Evolutionary conservation across 1,140 invertebrate species (phyloP).

Genomic region (Papilio machaon): DNA sequence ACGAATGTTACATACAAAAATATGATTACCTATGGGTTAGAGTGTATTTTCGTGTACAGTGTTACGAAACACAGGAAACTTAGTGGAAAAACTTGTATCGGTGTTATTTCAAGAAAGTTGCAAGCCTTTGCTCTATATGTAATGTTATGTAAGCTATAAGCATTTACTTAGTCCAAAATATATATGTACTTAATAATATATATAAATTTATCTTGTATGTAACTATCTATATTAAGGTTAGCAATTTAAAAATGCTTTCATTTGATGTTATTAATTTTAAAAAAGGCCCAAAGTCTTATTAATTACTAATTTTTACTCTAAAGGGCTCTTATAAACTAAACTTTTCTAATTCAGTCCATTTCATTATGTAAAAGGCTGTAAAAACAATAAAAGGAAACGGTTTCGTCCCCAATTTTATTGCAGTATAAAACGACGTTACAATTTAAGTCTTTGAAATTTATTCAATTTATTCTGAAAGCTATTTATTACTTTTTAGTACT

Average conservation of each 20-base stretch:
- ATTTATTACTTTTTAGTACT: not conserved
- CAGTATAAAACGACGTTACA: not conserved
- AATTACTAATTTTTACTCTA: not conserved
- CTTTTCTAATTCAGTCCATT: slow-evolving; percentile 5
- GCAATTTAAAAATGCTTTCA: not conserved
- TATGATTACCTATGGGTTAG: not conserved
- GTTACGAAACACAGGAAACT: not conserved
- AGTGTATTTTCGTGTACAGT: slow-evolving; percentile 21
- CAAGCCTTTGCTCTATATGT: not conserved
- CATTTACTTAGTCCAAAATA: not conserved
- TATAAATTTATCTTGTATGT: not conserved
- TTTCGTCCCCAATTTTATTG: slow-evolving; percentile 16
- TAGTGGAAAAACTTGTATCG: slow-evolving; percentile 14
- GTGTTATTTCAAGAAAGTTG: not conserved
- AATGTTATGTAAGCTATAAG: not conserved
- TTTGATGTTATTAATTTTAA: no score
- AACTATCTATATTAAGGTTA: no score
- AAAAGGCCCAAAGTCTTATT: not conserved
- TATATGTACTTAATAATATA: not conserved
- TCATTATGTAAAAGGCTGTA: slow-evolving; percentile 4
- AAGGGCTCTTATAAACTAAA: not conserved
- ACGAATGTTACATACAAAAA: slow-evolving; percentile 5
- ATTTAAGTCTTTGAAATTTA: not conserved
- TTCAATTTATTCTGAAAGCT: slow-evolving; percentile 9
- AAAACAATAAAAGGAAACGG: slow-evolving; percentile 7